Base-by-base conservation (phyloP, 2,797 vertebrate species). In the Amphiprion clarkii region DNA sequence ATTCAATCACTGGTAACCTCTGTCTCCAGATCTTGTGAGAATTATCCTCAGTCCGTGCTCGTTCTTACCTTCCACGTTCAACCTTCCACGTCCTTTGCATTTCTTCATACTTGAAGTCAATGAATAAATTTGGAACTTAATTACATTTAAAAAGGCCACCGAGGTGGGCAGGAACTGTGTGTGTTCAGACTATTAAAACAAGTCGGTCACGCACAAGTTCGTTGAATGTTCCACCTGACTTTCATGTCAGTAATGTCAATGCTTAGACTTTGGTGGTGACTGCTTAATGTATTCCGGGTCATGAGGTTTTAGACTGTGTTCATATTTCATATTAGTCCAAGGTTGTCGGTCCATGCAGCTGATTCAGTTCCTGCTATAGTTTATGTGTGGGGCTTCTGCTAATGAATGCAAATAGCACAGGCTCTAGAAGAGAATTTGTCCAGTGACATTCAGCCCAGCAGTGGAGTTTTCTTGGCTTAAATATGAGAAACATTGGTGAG, bases 121-220 rank as follows among this genome's bases (percentile, higher is more conserved):
- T 83, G 89, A 86, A 89, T 86, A 86, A 52, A 87, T 90, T 79
- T 83, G 53, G 52, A 69, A 63, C 27, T 71, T 91, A 89, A 92
- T 92, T 88, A 82, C 79, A 79, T 89, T 78, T 81, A 72, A 76
- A 82, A 85, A 73, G 73, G 85, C 74, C 84, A 76, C 54, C 2
- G 27, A 74, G 73, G 74, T 76, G 75, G 31, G 6, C 40, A 5
- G 53, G 64, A 66, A 14, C 21, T 11, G 77, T 55, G 76, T 81
- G 84, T 83, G 85, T 86, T 84, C 80, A 66, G 84, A 87, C 76
- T 84, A 75, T 83, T 88, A 88, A 88, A 72, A 85, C 39, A 60
- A 77, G 74, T 55, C 44, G 19, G 67, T 63, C 71, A 40, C 55
- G 76, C 74, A 82, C 73, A 79, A 58, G 71, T 85, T 81, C 84